These are phyloP conservation scores for Ganaspis sp. DNA, from an alignment of 1,140 invertebrate species.

Conservation along the genomic window DNA sequence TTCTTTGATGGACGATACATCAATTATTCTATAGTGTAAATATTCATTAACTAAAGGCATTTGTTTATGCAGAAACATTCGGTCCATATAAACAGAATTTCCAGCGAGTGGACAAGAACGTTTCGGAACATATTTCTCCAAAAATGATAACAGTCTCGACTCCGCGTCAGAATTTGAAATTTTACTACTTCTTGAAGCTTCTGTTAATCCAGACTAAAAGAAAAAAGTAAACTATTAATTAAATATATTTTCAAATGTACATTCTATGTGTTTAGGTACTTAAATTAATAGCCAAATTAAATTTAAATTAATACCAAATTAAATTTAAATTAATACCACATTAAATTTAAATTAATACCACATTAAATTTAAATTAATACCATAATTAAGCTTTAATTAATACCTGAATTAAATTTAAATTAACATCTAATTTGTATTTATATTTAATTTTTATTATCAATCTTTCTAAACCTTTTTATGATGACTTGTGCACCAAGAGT, in stretches of 20 bases:
- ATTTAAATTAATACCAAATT: constrained; percentile 47
- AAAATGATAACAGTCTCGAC: constrained; percentile 83
- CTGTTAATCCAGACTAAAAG: constrained; percentile 85
- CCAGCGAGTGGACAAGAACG: constrained; percentile 86
- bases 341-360: constrained; percentile 76
- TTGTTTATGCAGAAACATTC: constrained; percentile 85
- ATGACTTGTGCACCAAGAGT: constrained; percentile 87
- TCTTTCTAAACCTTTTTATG: constrained; percentile 88
- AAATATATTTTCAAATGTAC: too few relatives aligned
- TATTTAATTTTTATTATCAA: too few relatives aligned
- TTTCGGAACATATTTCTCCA: constrained; percentile 82
- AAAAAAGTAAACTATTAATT: constrained; percentile 45
- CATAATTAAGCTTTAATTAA: too few relatives aligned
- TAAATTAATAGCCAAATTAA: too few relatives aligned
- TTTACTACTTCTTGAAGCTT: constrained; percentile 82
- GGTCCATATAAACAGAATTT: constrained; percentile 92
- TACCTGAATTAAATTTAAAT: too few relatives aligned
- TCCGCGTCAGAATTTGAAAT: constrained; percentile 83
- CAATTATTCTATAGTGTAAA: constrained; percentile 95
- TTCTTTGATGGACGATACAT: constrained; percentile 95
- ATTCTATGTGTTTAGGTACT: too few relatives aligned
- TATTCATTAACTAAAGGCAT: constrained; percentile 87
- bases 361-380: constrained; percentile 66
- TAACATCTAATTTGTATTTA: too few relatives aligned
- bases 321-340: neutral